These are phyloP conservation scores for Paralichthys olivaceus DNA, from an alignment of 2,113 vertebrate species.

Conservation along the genomic window DNA sequence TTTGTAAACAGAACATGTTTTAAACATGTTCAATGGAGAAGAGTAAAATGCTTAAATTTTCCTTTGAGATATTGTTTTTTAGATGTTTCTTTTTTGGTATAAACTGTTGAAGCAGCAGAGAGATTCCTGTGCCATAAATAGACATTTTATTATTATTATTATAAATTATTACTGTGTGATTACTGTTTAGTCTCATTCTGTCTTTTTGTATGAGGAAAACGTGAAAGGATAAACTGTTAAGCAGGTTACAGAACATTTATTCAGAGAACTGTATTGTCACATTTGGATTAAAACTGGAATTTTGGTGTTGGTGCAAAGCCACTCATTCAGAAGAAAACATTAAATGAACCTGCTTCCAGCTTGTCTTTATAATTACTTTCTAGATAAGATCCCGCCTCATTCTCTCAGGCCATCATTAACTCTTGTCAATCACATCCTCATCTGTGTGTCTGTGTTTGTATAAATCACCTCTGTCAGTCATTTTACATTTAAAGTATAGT, in stretches of 20 bases:
- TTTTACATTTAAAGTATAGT: constrained; percentile 1
- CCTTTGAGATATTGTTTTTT: background rate
- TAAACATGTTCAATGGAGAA: no score
- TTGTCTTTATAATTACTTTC: constrained; percentile 30
- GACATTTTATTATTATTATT: background rate
- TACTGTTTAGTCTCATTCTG: background rate
- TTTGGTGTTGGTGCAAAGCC: constrained; percentile 17
- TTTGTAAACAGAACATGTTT: no score
- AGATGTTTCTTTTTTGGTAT: background rate
- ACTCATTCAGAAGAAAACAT: constrained; percentile 14
- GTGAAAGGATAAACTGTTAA: constrained; percentile 17
- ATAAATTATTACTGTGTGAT: background rate
- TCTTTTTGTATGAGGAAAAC: constrained; percentile 15
- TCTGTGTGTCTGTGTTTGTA: background rate
- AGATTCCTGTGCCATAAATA: background rate
- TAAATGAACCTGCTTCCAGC: constrained; percentile 15
- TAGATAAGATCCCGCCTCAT: constrained; percentile 2
- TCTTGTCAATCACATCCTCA: constrained; percentile 3
- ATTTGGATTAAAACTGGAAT: constrained; percentile 44
- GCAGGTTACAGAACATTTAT: constrained; percentile 10
- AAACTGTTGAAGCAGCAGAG: constrained; percentile 18
- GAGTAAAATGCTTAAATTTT: background rate
- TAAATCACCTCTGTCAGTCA: constrained; percentile 1
- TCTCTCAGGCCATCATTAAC: background rate
- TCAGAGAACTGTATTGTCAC: background rate